Base-by-base conservation (phyloP, 2,888 invertebrate genomes). In the Barypeithes pellucidus region DNA sequence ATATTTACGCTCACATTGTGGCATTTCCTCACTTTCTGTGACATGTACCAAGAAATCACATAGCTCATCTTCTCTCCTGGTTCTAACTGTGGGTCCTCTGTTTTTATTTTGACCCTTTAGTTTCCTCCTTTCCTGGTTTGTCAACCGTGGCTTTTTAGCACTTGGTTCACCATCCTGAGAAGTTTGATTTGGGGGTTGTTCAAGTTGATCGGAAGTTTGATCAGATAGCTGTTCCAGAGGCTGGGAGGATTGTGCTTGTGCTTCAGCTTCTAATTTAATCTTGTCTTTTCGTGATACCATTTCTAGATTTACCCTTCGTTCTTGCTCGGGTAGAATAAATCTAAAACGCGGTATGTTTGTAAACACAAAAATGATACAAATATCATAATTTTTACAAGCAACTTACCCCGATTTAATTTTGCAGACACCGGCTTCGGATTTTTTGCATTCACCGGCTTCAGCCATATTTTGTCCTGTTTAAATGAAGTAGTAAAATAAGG, bases 41-140 rank as follows among this genome's bases (percentile, higher is more conserved):
- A 88, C 86, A 78, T 90, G 89, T 2, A 91, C 84, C 75, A 94
- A 89, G 80, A 88, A 88, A 4, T 92, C 91, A 81, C 96, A 96
- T 3, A 95, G 87, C 82, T 91, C 93, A 73, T 87, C 86, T 78
- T 90, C 89, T 76, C 87, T 89, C 11, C 88, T 87, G 71, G 89
- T 87, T 16, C 54, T 33, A 33, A 57, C 4, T 0, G 93, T 91
- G 62, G 90, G 90, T n/a, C 94, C 94, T 73, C 95, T 88, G 0
- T 91, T 88, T 86, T 95, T 95, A 84, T 95, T 95, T 85, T 94
- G 93, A 0, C 95, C 95, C 82, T 89, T 87, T 2, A 87, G 81
- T 76, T 89, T 89, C 54, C 85, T 87, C 68, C 83, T 87, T 65
- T 84, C 81, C 3, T 75, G 74, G 62, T 82, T 83, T 0, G 82